Percentiles rank a stretch among this genome's conserved stretches.
Conservation (phyloP, 2,888 invertebrate species). For the Latrodectus elegans region DNA sequence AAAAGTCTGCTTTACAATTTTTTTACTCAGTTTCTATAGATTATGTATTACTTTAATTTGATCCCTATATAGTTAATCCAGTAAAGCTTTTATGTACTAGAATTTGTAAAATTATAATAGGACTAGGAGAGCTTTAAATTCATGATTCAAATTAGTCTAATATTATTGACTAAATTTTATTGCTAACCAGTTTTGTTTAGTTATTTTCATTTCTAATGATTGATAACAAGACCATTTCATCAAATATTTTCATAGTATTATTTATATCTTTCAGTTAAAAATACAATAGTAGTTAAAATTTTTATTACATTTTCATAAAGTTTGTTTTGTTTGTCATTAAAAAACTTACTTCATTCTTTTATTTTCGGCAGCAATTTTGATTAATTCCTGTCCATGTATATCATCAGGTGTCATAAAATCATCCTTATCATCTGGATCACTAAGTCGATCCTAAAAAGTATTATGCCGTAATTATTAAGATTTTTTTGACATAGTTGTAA, state of each 20-base stretch:
- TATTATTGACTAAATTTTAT: not conserved
- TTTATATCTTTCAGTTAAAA: not conserved
- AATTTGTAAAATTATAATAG: no score
- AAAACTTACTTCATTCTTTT: constrained; percentile 56
- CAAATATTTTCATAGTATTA: not conserved
- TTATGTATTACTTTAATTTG: no score
- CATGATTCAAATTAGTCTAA: not conserved
- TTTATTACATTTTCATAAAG: not conserved
- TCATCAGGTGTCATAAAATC: constrained; percentile 59
- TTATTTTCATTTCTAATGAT: not conserved
- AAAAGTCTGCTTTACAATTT: no score
- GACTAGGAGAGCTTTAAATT: not conserved
- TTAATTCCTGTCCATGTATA: constrained; percentile 55
- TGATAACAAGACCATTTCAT: not conserved
- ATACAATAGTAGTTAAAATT: not conserved
- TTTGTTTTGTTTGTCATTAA: not conserved
- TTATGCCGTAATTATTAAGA: no score
- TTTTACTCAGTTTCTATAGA: no score
- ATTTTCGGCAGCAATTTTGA: constrained; percentile 62
- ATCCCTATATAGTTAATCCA: no score
- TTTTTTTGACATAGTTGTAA: no score
- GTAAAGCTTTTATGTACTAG: no score
- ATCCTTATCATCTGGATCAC: constrained; percentile 52
- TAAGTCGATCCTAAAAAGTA: constrained; percentile 43
- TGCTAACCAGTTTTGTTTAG: not conserved